phyloP scores from a whole-genome alignment of 2,797 vertebrate genomes.

The Pelobates cultripes region DNA sequence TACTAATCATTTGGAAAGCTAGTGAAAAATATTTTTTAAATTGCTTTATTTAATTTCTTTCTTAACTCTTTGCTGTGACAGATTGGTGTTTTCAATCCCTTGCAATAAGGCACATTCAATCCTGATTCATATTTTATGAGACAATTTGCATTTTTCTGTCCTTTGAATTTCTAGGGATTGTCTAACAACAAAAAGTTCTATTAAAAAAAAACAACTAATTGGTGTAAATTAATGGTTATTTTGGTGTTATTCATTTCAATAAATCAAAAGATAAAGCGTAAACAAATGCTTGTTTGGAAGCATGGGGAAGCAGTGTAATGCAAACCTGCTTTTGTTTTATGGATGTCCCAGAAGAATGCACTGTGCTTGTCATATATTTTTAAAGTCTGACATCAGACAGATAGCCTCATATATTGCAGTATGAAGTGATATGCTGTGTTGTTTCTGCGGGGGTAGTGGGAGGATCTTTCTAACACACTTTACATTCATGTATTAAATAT shows the following conservation, averaged over 20 bases:
- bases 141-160: background rate
- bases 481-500: slow-evolving; percentile 34
- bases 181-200: slow-evolving; percentile 4
- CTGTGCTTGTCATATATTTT: slow-evolving; percentile 15
- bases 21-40: slow-evolving; percentile 11
- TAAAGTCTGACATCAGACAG: slow-evolving; percentile 11
- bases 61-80: background rate
- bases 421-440: slow-evolving; percentile 1
- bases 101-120: background rate
- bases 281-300: background rate
- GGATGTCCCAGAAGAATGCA: slow-evolving; percentile 9
- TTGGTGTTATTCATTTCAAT: slow-evolving; percentile 34
- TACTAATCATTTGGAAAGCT: slow-evolving; percentile 26
- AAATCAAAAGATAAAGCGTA: slow-evolving; percentile 28
- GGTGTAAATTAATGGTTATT: slow-evolving; percentile 27
- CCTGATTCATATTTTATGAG: background rate
- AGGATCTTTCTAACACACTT: slow-evolving; percentile 17
- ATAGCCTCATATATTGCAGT: background rate
- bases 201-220: slow-evolving; percentile 23
- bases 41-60: background rate
- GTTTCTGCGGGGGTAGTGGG: slow-evolving; percentile 9
- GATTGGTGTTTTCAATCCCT: background rate
- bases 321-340: background rate
- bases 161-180: slow-evolving; percentile 6
- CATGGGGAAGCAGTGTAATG: too few relatives aligned